A percentile compares a stretch with the other conserved stretches of the same genome.
These are phyloP conservation scores for Molanna angustata DNA, from an alignment of 2,888 invertebrate species.

Conservation along the genomic window DNA sequence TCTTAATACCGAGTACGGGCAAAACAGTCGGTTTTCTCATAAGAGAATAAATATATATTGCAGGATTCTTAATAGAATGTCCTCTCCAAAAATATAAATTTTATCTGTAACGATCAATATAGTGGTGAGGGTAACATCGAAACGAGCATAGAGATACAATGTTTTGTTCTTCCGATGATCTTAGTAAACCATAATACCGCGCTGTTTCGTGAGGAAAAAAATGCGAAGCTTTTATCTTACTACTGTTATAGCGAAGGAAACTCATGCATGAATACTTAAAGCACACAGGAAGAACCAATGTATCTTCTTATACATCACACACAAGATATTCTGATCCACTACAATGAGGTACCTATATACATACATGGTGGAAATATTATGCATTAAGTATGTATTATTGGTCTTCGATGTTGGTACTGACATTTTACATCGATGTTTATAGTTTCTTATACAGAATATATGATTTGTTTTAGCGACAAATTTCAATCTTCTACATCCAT, in stretches of 20 bases:
- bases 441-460: too few species aligned
- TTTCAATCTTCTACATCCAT: too few species aligned
- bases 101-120: constrained; percentile 8
- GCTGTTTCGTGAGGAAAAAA: constrained; percentile 17
- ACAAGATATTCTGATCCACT: too few species aligned
- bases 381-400: too few species aligned
- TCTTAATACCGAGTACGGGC: too few species aligned
- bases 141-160: constrained; percentile 7
- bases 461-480: too few species aligned
- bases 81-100: constrained; percentile 9
- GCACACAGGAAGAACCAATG: too few species aligned
- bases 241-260: constrained; percentile 9
- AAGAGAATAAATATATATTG: constrained; percentile 13
- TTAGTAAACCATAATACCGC: constrained; percentile 20
- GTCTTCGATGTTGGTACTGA: too few species aligned
- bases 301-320: too few species aligned
- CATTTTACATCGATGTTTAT: too few species aligned
- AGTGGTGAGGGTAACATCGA: background rate
- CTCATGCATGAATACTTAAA: constrained; percentile 24
- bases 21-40: constrained; percentile 1
- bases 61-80: constrained; percentile 7
- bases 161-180: constrained; percentile 18
- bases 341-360: too few species aligned
- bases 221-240: constrained; percentile 13
- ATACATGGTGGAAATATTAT: too few species aligned